Evolutionary conservation across 2,888 invertebrate species (phyloP).

Genomic region (Sthenelais limicola): DNA sequence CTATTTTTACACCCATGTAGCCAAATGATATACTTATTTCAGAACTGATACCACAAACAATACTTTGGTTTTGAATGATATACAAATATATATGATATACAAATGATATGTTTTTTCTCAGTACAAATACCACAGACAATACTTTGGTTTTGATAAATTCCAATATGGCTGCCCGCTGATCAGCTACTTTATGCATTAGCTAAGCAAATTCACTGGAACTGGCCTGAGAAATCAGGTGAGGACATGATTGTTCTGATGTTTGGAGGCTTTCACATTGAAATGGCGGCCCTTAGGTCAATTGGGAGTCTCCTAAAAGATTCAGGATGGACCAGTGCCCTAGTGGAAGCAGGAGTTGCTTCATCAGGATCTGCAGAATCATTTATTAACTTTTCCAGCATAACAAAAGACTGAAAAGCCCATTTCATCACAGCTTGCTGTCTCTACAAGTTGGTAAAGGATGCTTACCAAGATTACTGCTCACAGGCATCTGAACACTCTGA

Average conservation of each 20-base stretch:
- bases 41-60: too few species aligned
- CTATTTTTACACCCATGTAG: too few species aligned
- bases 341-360: conserved; percentile 51
- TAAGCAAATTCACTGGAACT: conserved; percentile 60
- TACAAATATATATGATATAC: too few species aligned
- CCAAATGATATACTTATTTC: too few species aligned
- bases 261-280: conserved; percentile 62
- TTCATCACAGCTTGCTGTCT: conserved; percentile 50
- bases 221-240: conserved; percentile 57
- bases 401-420: conserved; percentile 50
- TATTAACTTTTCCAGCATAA: conserved; percentile 48
- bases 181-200: conserved; percentile 58
- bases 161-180: conserved; percentile 56
- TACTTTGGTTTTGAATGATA: too few species aligned
- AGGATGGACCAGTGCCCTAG: conserved; percentile 53
- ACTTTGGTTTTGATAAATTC: too few species aligned
- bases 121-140: too few species aligned
- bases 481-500: neutral
- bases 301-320: conserved; percentile 54
- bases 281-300: conserved; percentile 55
- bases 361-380: conserved; percentile 55
- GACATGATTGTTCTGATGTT: conserved; percentile 57
- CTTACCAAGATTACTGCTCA: conserved; percentile 36
- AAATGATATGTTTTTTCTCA: too few species aligned
- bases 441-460: conserved; percentile 47